Evolutionary conservation across 2,113 vertebrate genomes (phyloP).

Genomic region (Eublepharis macularius): DNA sequence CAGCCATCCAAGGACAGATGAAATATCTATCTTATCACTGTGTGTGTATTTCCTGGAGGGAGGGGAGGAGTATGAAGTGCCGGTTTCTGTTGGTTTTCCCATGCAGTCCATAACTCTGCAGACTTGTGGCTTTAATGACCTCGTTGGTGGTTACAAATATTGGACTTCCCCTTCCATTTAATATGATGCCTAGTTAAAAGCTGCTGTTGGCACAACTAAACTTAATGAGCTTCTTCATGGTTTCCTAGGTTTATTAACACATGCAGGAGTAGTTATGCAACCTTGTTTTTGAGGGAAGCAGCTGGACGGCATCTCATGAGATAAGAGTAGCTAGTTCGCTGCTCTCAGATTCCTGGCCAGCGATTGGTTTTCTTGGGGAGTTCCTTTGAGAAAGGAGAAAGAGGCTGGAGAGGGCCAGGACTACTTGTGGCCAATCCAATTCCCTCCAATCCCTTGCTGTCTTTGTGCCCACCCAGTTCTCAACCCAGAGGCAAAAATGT

Average conservation of each 20-base stretch:
- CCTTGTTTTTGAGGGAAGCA: background rate
- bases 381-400: background rate
- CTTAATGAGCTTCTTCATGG: background rate
- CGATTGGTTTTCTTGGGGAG: background rate
- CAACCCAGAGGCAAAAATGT: too few species aligned
- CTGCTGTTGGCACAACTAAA: background rate
- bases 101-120: background rate
- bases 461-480: too few species aligned
- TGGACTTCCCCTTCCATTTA: background rate
- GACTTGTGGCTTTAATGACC: background rate
- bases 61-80: background rate
- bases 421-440: background rate
- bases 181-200: background rate
- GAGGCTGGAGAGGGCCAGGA: too few species aligned
- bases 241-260: background rate
- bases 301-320: background rate
- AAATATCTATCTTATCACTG: background rate
- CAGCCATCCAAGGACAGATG: too few species aligned
- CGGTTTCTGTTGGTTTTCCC: background rate
- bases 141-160: fast-evolving
- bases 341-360: background rate
- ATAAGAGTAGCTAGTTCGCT: background rate
- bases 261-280: background rate
- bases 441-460: background rate
- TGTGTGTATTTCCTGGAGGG: background rate